Evolutionary conservation across 2,797 vertebrate species (phyloP).

Genomic region (Danio aesculapii): DNA sequence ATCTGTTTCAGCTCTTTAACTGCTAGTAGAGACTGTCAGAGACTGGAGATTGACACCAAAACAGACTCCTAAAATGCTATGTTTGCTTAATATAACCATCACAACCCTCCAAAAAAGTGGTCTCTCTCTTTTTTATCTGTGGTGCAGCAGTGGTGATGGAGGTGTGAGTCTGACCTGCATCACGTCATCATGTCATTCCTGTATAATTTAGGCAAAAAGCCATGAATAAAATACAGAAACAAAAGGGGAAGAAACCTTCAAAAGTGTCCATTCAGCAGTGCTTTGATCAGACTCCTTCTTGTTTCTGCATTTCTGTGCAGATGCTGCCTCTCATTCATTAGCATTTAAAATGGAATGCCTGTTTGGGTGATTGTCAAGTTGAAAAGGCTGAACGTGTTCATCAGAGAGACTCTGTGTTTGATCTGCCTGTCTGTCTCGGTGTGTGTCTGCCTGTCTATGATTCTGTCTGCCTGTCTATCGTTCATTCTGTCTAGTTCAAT

Average conservation of each 20-base stretch:
- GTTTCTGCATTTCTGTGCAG: not conserved
- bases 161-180: not conserved
- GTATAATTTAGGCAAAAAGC: not conserved
- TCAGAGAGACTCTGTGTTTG: not conserved
- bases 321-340: not conserved
- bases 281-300: conserved; percentile 13
- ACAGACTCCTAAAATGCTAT: not conserved
- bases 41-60: not conserved
- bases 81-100: not conserved
- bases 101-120: not conserved
- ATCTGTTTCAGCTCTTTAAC: not conserved
- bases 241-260: not conserved
- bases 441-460: no score
- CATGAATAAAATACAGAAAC: not conserved
- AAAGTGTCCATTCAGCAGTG: not conserved
- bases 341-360: not conserved
- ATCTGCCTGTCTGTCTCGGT: no score
- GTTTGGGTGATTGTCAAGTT: conserved; percentile 7
- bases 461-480: no score
- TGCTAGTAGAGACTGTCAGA: not conserved
- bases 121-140: not conserved
- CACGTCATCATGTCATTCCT: not conserved
- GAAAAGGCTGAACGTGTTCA: conserved; percentile 15
- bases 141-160: not conserved
- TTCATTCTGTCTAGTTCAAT: no score